These are phyloP conservation scores for Apostichopus japonicus DNA, from an alignment of 35 echinoderm and acorn worm genomes.

Conservation along the genomic window DNA sequence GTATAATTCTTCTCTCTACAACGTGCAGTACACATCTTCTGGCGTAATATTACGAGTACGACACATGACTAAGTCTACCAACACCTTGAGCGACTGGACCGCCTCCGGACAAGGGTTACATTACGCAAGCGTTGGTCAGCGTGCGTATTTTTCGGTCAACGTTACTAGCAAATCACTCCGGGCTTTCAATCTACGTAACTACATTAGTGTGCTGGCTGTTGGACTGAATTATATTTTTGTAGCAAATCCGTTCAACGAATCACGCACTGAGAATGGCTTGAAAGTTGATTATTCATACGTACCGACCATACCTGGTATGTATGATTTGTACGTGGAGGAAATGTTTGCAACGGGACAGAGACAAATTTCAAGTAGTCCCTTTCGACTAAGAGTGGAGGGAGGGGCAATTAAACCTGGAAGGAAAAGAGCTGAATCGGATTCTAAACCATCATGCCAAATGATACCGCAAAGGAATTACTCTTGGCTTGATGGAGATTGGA, in stretches of 20 bases:
- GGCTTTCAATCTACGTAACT: no score
- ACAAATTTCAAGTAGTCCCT: slow-evolving; percentile 22
- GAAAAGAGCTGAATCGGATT: background rate
- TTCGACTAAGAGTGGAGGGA: background rate
- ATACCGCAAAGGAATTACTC: background rate
- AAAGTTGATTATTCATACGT: background rate
- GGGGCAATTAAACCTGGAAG: background rate
- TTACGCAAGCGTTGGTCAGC: background rate
- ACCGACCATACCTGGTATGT: background rate
- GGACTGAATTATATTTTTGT: slow-evolving; percentile 18
- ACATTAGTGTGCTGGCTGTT: slow-evolving; percentile 22
- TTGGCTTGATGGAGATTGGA: slow-evolving; percentile 20
- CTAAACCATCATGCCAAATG: background rate
- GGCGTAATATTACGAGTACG: background rate
- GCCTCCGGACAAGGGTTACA: background rate
- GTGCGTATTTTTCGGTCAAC: background rate
- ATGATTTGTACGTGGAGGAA: slow-evolving; percentile 32
- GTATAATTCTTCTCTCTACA: background rate
- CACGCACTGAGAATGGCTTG: background rate
- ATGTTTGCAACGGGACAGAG: background rate
- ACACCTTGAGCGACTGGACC: background rate
- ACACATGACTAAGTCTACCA: background rate
- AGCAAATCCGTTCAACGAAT: background rate
- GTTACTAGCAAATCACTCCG: background rate
- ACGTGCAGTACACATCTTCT: background rate